phyloP scores from a whole-genome alignment of 2,113 vertebrate species.

The Myanophis thanlyinensis region DNA sequence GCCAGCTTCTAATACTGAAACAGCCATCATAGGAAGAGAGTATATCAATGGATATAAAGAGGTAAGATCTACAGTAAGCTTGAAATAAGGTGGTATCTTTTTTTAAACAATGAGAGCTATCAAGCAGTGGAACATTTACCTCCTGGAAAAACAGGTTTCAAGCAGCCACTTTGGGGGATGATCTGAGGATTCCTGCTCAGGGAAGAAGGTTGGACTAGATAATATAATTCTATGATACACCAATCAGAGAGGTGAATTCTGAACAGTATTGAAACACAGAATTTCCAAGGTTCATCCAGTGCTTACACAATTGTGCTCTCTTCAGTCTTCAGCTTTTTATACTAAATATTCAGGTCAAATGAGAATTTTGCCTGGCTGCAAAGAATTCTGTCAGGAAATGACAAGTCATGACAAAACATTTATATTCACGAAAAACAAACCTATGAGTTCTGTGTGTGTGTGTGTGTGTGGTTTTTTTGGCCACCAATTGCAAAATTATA shows the following conservation, averaged over 20 bases:
- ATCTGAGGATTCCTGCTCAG: background rate
- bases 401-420: background rate
- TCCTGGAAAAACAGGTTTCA: background rate
- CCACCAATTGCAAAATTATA: slow-evolving; percentile 12
- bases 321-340: background rate
- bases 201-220: background rate
- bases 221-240: background rate
- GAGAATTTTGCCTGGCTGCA: background rate
- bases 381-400: background rate
- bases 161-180: background rate
- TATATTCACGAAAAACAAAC: background rate
- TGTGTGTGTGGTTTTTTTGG: background rate
- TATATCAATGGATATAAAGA: background rate
- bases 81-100: background rate
- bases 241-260: background rate
- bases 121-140: background rate
- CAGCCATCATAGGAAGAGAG: background rate
- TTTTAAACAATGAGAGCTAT: background rate
- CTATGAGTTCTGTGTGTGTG: background rate
- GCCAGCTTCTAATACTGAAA: background rate
- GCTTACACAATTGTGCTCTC: background rate
- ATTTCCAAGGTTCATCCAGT: background rate
- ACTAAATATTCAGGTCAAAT: background rate
- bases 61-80: background rate
- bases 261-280: background rate